These are phyloP conservation scores for Tylochromis polylepis DNA, from an alignment of 2,113 vertebrate genomes.

Conservation along the genomic window DNA sequence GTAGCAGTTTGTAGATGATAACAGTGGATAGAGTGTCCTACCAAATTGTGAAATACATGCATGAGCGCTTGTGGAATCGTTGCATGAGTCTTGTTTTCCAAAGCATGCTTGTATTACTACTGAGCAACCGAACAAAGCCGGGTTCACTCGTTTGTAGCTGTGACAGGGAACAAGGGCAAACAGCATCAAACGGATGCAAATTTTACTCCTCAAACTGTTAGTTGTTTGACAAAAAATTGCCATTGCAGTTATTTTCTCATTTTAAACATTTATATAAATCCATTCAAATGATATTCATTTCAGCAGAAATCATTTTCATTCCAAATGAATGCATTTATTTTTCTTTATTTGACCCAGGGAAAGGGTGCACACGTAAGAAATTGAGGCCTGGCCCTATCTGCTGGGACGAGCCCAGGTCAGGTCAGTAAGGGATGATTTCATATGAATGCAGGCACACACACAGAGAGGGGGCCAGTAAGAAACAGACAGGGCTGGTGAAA, in stretches of 20 bases:
- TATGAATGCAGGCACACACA: not conserved
- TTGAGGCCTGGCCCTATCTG: not conserved
- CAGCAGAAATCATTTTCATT: constrained; percentile 22
- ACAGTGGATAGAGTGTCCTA: not conserved
- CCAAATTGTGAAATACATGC: not conserved
- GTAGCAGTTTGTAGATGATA: not conserved
- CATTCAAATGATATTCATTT: not conserved
- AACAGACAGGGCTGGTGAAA: not conserved
- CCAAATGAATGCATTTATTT: constrained; percentile 16
- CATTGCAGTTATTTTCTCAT: constrained; percentile 1
- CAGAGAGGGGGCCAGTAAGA: not conserved
- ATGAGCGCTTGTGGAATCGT: not conserved
- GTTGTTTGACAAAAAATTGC: constrained; percentile 14
- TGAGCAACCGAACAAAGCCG: not conserved
- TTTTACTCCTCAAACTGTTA: not conserved
- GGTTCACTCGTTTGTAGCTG: not conserved
- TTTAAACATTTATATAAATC: constrained; percentile 7
- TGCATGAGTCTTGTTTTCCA: not conserved
- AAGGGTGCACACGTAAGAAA: not conserved
- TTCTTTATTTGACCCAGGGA: not conserved
- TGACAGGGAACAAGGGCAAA: not conserved
- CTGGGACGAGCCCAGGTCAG: not conserved
- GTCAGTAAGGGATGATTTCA: not conserved
- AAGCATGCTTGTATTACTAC: not conserved
- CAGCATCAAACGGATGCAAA: constrained; percentile 25